Percentiles rank a stretch among this genome's conserved stretches.
These are phyloP conservation scores for Drosophila nr. fundita DNA, from an alignment of 2,888 invertebrate species.

Conservation along the genomic window DNA sequence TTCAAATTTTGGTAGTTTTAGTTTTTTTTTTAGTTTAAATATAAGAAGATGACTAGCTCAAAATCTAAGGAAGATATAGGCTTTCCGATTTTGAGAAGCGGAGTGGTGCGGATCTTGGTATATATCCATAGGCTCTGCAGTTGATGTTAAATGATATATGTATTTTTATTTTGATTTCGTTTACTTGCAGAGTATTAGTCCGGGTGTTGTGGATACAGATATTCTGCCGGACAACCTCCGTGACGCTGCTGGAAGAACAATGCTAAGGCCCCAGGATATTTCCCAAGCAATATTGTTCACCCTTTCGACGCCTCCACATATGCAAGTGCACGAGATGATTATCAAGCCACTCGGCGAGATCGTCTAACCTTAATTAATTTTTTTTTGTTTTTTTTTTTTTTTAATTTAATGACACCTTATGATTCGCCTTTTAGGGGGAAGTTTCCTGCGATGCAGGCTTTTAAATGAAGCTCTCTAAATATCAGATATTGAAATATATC, in stretches of 20 bases:
- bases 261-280: slow-evolving; percentile 75
- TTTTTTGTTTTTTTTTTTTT: neutral
- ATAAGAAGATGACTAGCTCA: neutral
- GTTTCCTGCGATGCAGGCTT: too few species aligned
- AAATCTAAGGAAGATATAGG: neutral
- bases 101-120: too few species aligned
- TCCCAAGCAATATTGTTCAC: slow-evolving; percentile 76
- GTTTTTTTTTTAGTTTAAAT: neutral
- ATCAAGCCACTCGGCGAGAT: slow-evolving; percentile 69
- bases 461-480: too few species aligned
- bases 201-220: slow-evolving; percentile 79
- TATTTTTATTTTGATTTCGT: too few species aligned
- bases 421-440: too few species aligned
- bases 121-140: too few species aligned
- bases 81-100: too few species aligned
- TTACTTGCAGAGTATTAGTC: slow-evolving; percentile 72
- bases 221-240: slow-evolving; percentile 59
- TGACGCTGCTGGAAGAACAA: slow-evolving; percentile 19
- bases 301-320: slow-evolving; percentile 74
- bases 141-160: too few species aligned
- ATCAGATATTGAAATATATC: too few species aligned
- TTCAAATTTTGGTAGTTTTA: neutral
- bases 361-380: slow-evolving; percentile 12
- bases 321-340: slow-evolving; percentile 76
- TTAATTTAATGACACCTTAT: too few species aligned